phyloP scores from a whole-genome alignment of 2,113 vertebrate genomes.

The Protobothrops flavoviridis region DNA sequence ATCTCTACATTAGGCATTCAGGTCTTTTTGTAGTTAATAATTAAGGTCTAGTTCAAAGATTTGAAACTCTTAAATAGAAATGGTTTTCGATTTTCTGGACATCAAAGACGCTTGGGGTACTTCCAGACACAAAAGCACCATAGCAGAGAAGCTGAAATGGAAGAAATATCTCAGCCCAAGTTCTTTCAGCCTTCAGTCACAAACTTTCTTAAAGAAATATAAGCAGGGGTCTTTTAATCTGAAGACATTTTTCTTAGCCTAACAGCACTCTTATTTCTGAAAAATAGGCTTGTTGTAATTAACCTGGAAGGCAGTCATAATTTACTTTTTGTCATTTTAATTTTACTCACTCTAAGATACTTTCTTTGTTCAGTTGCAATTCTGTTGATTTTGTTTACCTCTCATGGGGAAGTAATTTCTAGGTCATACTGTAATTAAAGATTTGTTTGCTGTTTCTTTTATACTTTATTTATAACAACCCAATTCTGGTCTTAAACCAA shows the following conservation, averaged over 20 bases:
- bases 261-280: neutral
- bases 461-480: neutral
- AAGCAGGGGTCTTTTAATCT: neutral
- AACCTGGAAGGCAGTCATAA: neutral
- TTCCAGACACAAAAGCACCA: neutral
- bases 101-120: neutral
- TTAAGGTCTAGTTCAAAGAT: neutral
- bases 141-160: neutral
- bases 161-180: neutral
- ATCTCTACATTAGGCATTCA: neutral
- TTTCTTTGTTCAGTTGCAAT: neutral
- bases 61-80: neutral
- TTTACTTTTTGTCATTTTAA: neutral
- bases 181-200: neutral
- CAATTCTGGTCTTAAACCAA: neutral
- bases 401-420: neutral
- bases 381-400: neutral
- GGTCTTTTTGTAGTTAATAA: neutral
- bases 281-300: neutral
- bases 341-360: neutral
- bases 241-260: neutral
- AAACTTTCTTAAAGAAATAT: neutral
- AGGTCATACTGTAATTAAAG: neutral
- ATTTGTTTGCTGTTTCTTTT: neutral
- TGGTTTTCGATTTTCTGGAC: neutral